phyloP scores from a whole-genome alignment of 2,888 invertebrate genomes.

The Drosophila neutralis region DNA sequence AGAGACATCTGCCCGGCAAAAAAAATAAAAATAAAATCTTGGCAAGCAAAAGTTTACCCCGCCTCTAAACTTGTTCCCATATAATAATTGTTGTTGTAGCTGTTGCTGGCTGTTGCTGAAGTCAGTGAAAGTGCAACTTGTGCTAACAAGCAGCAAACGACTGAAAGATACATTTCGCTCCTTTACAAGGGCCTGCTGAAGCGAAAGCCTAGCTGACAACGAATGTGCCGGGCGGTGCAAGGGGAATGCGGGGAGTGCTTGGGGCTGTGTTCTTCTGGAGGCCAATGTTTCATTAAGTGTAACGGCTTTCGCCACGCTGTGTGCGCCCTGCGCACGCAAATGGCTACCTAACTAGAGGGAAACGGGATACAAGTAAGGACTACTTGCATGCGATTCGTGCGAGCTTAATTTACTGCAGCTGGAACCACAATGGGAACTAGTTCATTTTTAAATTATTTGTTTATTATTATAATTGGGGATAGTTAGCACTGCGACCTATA shows the following conservation, averaged over 20 bases:
- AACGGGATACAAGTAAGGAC: constrained; percentile 19
- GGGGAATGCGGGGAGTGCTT: not conserved
- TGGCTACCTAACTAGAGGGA: constrained; percentile 26
- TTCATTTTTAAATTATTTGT: constrained; percentile 1
- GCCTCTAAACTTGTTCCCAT: constrained; percentile 7
- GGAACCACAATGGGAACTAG: constrained; percentile 11
- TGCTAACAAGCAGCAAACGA: constrained; percentile 56
- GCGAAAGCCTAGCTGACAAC: constrained; percentile 50
- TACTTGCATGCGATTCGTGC: constrained; percentile 30
- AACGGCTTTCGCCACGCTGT: constrained; percentile 51
- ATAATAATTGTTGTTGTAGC: constrained; percentile 15
- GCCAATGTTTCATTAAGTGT: constrained; percentile 75
- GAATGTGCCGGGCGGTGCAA: not conserved
- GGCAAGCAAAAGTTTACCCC: constrained; percentile 13
- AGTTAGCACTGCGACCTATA: too few relatives aligned
- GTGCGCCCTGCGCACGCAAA: constrained; percentile 41
- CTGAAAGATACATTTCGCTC: constrained; percentile 60
- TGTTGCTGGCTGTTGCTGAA: constrained; percentile 18
- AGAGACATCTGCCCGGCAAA: constrained; percentile 8
- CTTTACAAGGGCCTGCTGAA: constrained; percentile 46
- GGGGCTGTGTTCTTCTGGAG: constrained; percentile 47
- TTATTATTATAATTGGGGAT: not conserved
- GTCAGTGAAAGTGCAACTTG: constrained; percentile 69
- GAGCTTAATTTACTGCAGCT: constrained; percentile 2
- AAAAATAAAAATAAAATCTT: constrained; percentile 15